Conservation (phyloP, 2,113 vertebrate genomes). For the Cottus gobio region DNA sequence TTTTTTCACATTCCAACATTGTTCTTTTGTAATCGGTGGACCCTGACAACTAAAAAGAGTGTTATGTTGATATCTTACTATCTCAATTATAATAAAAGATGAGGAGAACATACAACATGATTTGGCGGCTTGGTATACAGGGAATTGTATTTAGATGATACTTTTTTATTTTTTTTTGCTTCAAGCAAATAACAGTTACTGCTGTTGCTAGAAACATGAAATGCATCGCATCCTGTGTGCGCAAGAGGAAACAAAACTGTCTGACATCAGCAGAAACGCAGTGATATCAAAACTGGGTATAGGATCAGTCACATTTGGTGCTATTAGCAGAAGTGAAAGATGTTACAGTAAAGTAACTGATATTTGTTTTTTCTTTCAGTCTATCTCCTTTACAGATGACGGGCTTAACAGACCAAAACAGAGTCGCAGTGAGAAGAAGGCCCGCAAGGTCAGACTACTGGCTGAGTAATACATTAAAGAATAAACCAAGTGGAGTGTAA, state of each 20-base stretch:
- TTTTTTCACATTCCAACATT: background rate
- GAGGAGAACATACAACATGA: background rate
- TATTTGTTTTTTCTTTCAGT: conserved; percentile 67
- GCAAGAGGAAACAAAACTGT: background rate
- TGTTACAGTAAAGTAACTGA: background rate
- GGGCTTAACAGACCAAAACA: conserved; percentile 91
- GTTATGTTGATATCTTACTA: background rate
- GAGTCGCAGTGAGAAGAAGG: conserved; percentile 98
- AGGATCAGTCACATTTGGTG: background rate
- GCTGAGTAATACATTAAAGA: background rate
- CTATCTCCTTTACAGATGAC: conserved; percentile 86
- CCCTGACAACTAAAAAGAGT: background rate
- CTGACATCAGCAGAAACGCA: background rate
- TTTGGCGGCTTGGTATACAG: background rate
- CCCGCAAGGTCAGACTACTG: conserved; percentile 88
- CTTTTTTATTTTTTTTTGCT: background rate
- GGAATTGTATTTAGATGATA: background rate
- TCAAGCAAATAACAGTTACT: background rate
- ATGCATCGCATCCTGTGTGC: background rate
- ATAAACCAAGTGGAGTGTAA: background rate
- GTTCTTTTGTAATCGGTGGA: background rate
- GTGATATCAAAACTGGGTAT: background rate
- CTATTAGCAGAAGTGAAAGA: background rate
- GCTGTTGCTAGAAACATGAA: conserved; percentile 8
- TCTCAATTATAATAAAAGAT: background rate